Evolutionary conservation across 1,140 invertebrate genomes (phyloP).

Genomic region (Eueides isabella): DNA sequence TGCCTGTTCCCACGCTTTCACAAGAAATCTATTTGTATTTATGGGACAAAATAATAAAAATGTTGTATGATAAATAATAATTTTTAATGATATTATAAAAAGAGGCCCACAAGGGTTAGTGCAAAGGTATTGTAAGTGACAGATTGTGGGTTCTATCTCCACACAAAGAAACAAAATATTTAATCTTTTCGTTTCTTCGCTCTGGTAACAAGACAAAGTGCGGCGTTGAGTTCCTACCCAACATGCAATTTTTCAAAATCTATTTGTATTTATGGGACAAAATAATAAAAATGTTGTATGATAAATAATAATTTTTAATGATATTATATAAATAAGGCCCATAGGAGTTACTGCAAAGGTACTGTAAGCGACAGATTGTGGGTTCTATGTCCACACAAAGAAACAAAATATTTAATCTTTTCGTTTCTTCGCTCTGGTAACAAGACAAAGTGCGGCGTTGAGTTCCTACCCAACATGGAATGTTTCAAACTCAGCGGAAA

Average conservation of each 20-base stretch:
- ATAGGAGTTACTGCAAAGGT: no score
- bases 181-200: not conserved
- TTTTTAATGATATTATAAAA: no score
- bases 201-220: not conserved
- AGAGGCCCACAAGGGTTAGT: no score
- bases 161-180: not conserved
- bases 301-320: no score
- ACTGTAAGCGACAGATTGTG: not conserved
- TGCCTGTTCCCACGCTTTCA: constrained; percentile 88
- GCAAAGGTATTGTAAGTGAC: not conserved
- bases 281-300: not conserved
- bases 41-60: not conserved
- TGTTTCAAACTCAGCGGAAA: constrained; percentile 43
- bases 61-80: not conserved
- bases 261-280: constrained; percentile 21
- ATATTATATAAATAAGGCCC: no score
- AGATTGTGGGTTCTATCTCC: not conserved
- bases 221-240: no score
- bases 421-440: not conserved
- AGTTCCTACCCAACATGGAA: no score
- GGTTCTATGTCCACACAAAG: not conserved
- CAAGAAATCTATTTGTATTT: constrained; percentile 72
- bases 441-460: not conserved
- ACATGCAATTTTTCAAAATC: constrained; percentile 34
- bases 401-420: not conserved